Base-by-base conservation (phyloP, 2,113 vertebrate genomes). In the Hemiscyllium ocellatum region DNA sequence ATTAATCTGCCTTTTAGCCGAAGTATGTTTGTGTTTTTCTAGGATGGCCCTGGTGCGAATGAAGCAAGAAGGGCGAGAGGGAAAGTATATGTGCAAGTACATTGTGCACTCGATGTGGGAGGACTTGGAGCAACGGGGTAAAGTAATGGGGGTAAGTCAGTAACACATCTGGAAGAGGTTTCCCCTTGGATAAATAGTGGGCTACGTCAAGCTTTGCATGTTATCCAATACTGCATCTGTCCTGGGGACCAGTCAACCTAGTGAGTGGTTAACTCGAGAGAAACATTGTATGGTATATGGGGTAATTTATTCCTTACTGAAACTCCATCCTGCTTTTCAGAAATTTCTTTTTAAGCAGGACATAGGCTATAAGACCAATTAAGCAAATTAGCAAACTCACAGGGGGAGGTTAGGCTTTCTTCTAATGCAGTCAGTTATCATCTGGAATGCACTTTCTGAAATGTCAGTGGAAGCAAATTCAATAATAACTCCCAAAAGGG, bases 101-200 rank as follows among this genome's bases (percentile, higher is more conserved):
- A 98, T 99, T 0, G 99, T 99, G 80, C 98, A 99, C 97, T 99
- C 98, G 96, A 99, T 99, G 99, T 99, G 99, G 99, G 99, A 99
- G 97, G 99, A 99, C 0, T 98, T 99, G 0, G 98, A 99, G 24
- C 99, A 99, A 97, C 98, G 99, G 97, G 98, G 98, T 96, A 98
- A 99, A 97, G 98, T 99, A 96, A 98, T 99, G 99, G 99, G 99
- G 98, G 99, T 99, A 96, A 98, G 99, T 97, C n/a, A 12, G 93
- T n/a, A 61, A 90, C 65, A 94, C 52, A 68, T 94, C 91, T 90
- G 87, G 87, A 93, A 93, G 89, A 93, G 66, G 33, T 66, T 93
- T 93, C 22, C 61, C 22, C 56, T 19, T 93, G 89, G 56, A 68
- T 66, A 66, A 22, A 8, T 93, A 93, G 22, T 22, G 15, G 33